phyloP scores from a whole-genome alignment of 1,140 invertebrate genomes.

The Drosophila insularis region DNA sequence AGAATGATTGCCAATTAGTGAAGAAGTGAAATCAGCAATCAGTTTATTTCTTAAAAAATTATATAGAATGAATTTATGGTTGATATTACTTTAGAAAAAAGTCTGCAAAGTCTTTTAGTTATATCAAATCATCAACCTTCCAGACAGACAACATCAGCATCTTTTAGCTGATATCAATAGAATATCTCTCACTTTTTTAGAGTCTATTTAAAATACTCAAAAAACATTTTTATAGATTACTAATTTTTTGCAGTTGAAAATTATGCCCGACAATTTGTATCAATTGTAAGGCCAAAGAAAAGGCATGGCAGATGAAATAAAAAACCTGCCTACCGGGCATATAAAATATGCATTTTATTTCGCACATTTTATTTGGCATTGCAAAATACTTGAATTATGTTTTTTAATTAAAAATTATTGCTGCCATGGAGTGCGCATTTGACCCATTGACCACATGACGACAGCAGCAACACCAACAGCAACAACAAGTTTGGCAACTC shows the following conservation, averaged over 20 bases:
- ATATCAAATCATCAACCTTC: no score
- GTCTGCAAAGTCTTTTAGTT: no score
- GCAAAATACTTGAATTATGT: conserved; percentile 54
- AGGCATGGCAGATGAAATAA: neutral
- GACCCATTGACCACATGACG: conserved; percentile 53
- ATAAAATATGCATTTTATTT: conserved; percentile 60
- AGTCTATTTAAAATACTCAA: no score
- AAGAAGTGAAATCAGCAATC: no score
- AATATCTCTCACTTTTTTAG: neutral
- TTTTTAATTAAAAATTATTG: conserved; percentile 66
- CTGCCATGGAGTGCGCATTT: conserved; percentile 43
- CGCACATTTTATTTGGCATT: conserved; percentile 43
- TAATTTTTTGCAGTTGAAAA: neutral
- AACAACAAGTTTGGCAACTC: conserved; percentile 53
- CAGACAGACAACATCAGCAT: no score
- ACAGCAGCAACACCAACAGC: conserved; percentile 5
- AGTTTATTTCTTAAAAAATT: no score
- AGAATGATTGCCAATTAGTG: no score
- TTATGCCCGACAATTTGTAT: neutral
- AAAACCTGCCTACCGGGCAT: neutral
- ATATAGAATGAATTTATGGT: no score
- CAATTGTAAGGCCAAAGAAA: neutral
- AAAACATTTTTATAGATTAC: no score
- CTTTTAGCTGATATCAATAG: neutral
- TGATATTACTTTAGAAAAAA: neutral